These are phyloP conservation scores for Eugnorisma glareosa DNA, from an alignment of 2,888 invertebrate species.

Conservation along the genomic window DNA sequence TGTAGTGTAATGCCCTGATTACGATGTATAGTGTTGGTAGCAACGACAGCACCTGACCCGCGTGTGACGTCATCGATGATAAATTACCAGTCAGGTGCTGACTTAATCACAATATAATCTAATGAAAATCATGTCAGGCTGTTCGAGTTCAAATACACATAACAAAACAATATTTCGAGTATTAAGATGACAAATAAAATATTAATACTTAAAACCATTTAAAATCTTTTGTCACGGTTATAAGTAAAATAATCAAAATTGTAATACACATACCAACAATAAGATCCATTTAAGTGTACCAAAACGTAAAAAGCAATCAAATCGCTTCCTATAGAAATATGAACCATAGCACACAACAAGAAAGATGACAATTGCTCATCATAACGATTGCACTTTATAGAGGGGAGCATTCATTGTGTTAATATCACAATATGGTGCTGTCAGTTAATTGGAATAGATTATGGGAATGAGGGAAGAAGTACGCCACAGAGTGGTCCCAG, in stretches of 20 bases:
- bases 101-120: constrained; percentile 13
- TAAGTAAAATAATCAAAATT: constrained; percentile 75
- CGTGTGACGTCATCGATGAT: constrained; percentile 40
- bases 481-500: constrained; percentile 80
- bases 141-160: neutral
- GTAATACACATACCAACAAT: constrained; percentile 78
- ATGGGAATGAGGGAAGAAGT: constrained; percentile 89
- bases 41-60: constrained; percentile 50
- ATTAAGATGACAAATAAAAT: constrained; percentile 12
- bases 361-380: constrained; percentile 65
- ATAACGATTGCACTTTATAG: constrained; percentile 69
- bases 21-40: constrained; percentile 33
- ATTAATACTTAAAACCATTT: constrained; percentile 42
- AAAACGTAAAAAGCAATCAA: constrained; percentile 69
- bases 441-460: constrained; percentile 91
- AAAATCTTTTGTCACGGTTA: constrained; percentile 46
- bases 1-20: constrained; percentile 44
- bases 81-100: constrained; percentile 20
- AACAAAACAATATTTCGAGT: neutral
- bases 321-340: constrained; percentile 46
- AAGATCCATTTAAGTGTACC: constrained; percentile 79
- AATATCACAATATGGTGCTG: constrained; percentile 90
- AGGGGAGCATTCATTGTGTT: constrained; percentile 87
- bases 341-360: constrained; percentile 41
- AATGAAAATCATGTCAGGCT: neutral